Percentiles rank a stretch among this genome's conserved stretches.
Conservation (phyloP, 92 coral and sea anemone species). For the Umimayanthus kanabou region DNA sequence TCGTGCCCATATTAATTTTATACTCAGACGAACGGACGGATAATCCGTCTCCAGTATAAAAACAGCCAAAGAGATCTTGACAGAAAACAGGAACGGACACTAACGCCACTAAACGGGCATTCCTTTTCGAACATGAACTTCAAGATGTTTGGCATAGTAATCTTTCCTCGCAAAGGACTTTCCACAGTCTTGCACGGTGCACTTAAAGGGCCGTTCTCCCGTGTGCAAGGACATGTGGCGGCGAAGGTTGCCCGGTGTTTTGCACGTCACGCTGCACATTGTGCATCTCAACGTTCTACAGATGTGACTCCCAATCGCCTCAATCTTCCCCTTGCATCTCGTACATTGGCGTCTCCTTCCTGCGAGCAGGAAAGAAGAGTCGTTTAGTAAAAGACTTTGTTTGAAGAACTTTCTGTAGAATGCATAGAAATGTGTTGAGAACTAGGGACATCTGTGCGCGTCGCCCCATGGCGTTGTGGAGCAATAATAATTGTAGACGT, state of each 20-base stretch:
- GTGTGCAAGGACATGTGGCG: constrained; percentile 48
- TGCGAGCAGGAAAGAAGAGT: constrained; percentile 38
- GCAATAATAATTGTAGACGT: not conserved
- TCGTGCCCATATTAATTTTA: too few relatives aligned
- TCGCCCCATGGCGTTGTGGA: not conserved
- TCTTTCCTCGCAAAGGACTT: constrained; percentile 60
- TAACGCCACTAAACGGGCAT: not conserved
- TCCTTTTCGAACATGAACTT: constrained; percentile 29
- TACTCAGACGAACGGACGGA: too few relatives aligned
- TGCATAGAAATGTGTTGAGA: not conserved
- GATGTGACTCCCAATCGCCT: constrained; percentile 18
- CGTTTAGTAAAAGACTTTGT: constrained; percentile 18
- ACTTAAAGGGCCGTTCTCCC: constrained; percentile 58
- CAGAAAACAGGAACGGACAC: not conserved
- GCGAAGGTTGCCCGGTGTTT: constrained; percentile 32
- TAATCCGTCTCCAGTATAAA: not conserved
- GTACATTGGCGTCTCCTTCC: constrained; percentile 37
- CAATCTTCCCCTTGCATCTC: constrained; percentile 36
- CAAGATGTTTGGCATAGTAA: constrained; percentile 49
- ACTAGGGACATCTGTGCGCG: not conserved
- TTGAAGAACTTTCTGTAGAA: not conserved
- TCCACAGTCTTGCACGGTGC: constrained; percentile 53
- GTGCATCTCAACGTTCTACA: constrained; percentile 37
- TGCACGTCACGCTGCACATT: constrained; percentile 30
- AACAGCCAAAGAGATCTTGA: not conserved